A percentile compares a stretch with the other conserved stretches of the same genome.
These are phyloP conservation scores for Halcyon malimbica DNA, from an alignment of 2,113 vertebrate species.

Conservation along the genomic window DNA sequence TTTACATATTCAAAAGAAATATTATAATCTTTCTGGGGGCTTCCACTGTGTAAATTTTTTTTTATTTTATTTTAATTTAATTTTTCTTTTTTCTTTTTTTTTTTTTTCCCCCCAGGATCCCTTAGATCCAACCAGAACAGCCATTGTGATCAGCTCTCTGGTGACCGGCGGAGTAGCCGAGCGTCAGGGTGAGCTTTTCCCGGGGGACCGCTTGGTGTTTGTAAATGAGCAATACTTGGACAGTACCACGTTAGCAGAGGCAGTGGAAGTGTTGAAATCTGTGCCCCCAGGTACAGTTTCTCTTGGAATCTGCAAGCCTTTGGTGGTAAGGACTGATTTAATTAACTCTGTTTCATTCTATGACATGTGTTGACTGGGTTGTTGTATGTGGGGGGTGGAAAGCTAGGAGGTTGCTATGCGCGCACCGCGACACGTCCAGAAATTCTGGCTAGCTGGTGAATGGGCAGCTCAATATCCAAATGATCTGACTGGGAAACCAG, in stretches of 20 bases:
- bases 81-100: accelerated
- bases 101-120: constrained; percentile 82
- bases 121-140: constrained; percentile 84
- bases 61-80: background rate
- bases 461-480: background rate
- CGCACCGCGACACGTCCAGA: background rate
- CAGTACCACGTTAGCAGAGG: constrained; percentile 77
- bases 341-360: accelerated
- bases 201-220: constrained; percentile 91
- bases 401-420: background rate
- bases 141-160: constrained; percentile 94
- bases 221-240: constrained; percentile 87
- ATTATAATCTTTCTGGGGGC: background rate
- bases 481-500: background rate
- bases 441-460: background rate
- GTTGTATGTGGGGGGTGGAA: background rate
- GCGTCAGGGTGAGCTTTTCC: constrained; percentile 78
- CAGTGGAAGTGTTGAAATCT: constrained; percentile 90
- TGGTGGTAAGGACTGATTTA: constrained; percentile 80
- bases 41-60: background rate
- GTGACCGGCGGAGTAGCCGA: constrained; percentile 87
- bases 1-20: background rate
- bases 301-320: constrained; percentile 91
- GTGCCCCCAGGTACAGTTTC: constrained; percentile 81
- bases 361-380: background rate